These are phyloP conservation scores for Ellobium chinense DNA, from an alignment of 2,888 invertebrate genomes.

Conservation along the genomic window DNA sequence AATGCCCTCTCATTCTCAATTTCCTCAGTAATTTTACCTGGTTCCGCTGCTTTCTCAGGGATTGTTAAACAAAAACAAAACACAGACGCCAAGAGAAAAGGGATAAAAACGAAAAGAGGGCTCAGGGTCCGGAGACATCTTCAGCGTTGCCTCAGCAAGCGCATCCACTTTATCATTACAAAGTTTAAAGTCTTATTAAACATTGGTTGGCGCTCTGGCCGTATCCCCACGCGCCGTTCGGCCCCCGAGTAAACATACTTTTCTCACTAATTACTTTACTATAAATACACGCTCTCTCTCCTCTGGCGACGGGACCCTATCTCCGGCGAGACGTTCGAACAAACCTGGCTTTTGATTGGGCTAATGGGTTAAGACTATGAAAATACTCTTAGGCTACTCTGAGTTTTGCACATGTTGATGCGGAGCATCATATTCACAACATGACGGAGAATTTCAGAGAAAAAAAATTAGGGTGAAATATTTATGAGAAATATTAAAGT, in stretches of 20 bases:
- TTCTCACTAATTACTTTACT: constrained; percentile 29
- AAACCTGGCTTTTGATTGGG: constrained; percentile 22
- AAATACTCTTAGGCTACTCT: too few species aligned
- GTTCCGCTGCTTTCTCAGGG: not conserved
- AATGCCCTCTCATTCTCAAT: not conserved
- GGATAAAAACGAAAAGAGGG: too few species aligned
- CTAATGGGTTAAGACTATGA: constrained; percentile 16
- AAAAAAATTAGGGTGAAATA: too few species aligned
- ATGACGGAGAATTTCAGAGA: not conserved
- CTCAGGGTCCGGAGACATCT: too few species aligned
- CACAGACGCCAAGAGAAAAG: too few species aligned
- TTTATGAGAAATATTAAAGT: too few species aligned
- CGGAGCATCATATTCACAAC: not conserved
- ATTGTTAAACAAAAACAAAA: not conserved
- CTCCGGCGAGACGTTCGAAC: not conserved
- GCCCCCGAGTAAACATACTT: constrained; percentile 19
- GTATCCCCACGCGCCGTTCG: not conserved
- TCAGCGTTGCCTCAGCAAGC: not conserved
- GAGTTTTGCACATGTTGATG: not conserved
- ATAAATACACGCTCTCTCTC: constrained; percentile 12
- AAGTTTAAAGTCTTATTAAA: constrained; percentile 16
- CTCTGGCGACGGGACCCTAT: not conserved
- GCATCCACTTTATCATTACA: constrained; percentile 9
- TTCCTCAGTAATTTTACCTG: not conserved
- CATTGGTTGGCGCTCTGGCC: constrained; percentile 3